Evolutionary conservation across 2,113 vertebrate genomes (phyloP).

Genomic region (Burhinus oedicnemus): DNA sequence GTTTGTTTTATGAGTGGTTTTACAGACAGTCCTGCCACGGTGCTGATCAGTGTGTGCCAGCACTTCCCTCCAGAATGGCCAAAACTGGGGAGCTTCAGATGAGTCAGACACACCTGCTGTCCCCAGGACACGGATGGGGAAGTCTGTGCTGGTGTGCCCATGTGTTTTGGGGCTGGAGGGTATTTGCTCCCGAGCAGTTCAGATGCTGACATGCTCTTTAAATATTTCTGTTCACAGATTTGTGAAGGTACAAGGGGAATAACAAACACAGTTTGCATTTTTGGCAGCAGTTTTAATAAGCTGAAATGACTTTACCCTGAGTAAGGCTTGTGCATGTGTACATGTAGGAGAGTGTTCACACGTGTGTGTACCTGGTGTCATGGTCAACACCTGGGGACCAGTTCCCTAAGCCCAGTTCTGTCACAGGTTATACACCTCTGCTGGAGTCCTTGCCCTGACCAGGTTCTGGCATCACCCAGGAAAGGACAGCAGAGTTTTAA

Average conservation of each 20-base stretch:
- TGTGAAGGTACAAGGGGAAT: background rate
- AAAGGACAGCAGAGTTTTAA: background rate
- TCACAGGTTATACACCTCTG: background rate
- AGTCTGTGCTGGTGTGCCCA: background rate
- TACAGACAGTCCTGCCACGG: background rate
- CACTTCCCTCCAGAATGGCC: background rate
- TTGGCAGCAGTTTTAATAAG: background rate
- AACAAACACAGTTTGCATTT: background rate
- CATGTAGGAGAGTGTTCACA: background rate
- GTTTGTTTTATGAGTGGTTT: background rate
- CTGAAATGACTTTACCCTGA: background rate
- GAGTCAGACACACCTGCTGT: background rate
- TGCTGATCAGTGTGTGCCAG: background rate
- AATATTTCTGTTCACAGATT: background rate
- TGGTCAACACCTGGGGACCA: background rate
- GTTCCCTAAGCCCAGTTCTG: background rate
- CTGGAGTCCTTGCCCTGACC: background rate
- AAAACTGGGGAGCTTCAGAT: accelerated
- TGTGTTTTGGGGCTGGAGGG: background rate
- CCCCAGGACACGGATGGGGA: background rate
- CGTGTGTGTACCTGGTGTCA: background rate
- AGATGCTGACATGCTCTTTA: background rate
- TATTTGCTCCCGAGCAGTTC: background rate
- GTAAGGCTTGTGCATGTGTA: background rate
- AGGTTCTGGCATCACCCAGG: background rate